A percentile compares a stretch with the other conserved stretches of the same genome.
Evolutionary conservation across 2,888 invertebrate species (phyloP).

Genomic region (Osmoderma eremita): DNA sequence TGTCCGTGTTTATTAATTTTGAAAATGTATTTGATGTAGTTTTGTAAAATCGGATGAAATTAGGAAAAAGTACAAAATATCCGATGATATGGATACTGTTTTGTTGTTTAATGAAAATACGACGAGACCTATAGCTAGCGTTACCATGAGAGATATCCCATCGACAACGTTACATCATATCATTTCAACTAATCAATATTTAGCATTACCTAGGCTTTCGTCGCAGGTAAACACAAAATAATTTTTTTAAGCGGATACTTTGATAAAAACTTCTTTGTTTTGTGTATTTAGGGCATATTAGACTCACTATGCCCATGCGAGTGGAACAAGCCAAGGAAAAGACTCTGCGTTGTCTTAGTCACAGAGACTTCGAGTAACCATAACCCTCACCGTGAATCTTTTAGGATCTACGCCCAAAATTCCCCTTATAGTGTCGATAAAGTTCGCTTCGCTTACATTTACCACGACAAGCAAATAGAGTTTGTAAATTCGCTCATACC

Average conservation of each 20-base stretch:
- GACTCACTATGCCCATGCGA: constrained; percentile 91
- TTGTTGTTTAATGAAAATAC: constrained; percentile 91
- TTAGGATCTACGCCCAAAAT: constrained; percentile 77
- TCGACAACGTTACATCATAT: constrained; percentile 88
- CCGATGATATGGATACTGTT: constrained; percentile 80
- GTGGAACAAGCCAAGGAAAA: constrained; percentile 80
- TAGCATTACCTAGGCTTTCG: constrained; percentile 87
- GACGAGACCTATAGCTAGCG: constrained; percentile 81
- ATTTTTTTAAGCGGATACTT: neutral
- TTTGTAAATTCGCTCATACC: constrained; percentile 81
- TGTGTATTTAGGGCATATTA: constrained; percentile 69
- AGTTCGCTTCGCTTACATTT: constrained; percentile 89
- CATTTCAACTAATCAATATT: constrained; percentile 87
- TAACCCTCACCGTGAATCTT: constrained; percentile 72
- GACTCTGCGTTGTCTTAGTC: constrained; percentile 82
- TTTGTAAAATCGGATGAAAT: constrained; percentile 76
- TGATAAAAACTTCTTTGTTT: constrained; percentile 9
- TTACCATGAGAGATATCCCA: constrained; percentile 91
- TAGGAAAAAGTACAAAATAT: constrained; percentile 75
- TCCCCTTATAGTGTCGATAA: constrained; percentile 74
- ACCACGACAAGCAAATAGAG: constrained; percentile 82
- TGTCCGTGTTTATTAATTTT: neutral
- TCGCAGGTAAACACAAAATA: constrained; percentile 75
- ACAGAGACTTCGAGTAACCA: constrained; percentile 71
- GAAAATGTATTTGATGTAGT: constrained; percentile 61